These are phyloP conservation scores for Todiramphus saurophagus DNA, from an alignment of 2,113 vertebrate species.

Conservation along the genomic window DNA sequence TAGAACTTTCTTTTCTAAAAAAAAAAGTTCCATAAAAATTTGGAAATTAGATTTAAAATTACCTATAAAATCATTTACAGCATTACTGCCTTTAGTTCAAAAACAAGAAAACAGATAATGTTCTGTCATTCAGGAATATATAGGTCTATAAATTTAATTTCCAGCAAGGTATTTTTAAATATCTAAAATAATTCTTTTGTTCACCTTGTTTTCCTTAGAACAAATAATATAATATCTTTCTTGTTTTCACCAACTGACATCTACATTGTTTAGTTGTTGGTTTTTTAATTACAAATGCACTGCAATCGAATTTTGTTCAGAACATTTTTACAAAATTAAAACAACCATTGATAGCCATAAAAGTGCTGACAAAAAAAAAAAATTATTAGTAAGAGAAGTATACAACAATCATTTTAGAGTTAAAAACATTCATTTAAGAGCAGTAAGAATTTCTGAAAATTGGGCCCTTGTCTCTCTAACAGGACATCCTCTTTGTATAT, in stretches of 20 bases:
- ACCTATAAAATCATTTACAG: conserved; percentile 57
- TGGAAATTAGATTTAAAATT: conserved; percentile 63
- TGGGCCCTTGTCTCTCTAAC: conserved; percentile 67
- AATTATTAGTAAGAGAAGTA: not conserved
- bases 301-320: conserved; percentile 38
- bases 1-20: conserved; percentile 61
- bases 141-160: conserved; percentile 45
- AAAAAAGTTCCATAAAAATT: conserved; percentile 56
- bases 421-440: conserved; percentile 13
- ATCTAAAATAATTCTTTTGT: conserved; percentile 38
- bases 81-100: conserved; percentile 61
- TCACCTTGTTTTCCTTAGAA: conserved; percentile 39
- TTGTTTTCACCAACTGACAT: conserved; percentile 37
- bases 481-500: conserved; percentile 64
- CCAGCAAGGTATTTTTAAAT: conserved; percentile 65
- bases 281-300: not conserved
- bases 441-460: conserved; percentile 67
- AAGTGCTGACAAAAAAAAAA: not conserved
- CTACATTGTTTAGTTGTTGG: not conserved
- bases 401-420: not conserved
- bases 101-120: not conserved
- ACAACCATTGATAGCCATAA: not conserved
- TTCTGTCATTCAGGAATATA: conserved; percentile 65
- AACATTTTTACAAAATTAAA: conserved; percentile 29
- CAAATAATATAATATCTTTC: conserved; percentile 29